Percentiles rank a stretch among this genome's conserved stretches.
Conservation (phyloP, 2,113 vertebrate genomes). For the Hypanus sabinus region DNA sequence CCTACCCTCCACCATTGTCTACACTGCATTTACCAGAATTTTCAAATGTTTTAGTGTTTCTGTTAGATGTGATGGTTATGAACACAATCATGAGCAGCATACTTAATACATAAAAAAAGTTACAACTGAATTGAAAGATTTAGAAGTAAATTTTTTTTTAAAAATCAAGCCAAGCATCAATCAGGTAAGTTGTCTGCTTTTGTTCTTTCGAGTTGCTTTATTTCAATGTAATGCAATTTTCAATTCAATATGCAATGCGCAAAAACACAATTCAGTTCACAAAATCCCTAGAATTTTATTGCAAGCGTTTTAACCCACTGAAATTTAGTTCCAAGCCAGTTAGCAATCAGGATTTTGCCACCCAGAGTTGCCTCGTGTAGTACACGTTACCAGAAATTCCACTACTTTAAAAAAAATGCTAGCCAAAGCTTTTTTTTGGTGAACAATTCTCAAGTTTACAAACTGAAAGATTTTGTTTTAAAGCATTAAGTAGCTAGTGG, state of each 20-base stretch:
- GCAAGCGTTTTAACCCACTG: neutral
- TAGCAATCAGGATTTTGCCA: neutral
- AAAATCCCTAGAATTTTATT: neutral
- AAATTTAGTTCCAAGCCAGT: neutral
- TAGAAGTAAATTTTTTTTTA: neutral
- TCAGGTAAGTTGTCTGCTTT: neutral
- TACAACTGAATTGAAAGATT: neutral
- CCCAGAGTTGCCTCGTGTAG: neutral
- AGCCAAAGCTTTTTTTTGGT: neutral
- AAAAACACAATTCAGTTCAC: constrained; percentile 1
- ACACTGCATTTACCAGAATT: neutral
- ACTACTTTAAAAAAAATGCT: neutral
- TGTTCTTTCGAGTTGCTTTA: neutral
- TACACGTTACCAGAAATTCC: neutral
- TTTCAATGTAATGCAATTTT: constrained; percentile 5
- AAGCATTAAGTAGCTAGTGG: neutral
- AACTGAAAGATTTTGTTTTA: neutral
- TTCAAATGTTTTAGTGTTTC: neutral
- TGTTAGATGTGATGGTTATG: neutral
- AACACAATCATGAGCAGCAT: neutral
- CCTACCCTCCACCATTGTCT: neutral
- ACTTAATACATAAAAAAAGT: neutral
- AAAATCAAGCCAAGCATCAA: neutral
- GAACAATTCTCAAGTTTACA: neutral
- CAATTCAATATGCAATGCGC: neutral